Conservation (phyloP, 2,888 invertebrate species). For the Scrobipalpa costella region DNA sequence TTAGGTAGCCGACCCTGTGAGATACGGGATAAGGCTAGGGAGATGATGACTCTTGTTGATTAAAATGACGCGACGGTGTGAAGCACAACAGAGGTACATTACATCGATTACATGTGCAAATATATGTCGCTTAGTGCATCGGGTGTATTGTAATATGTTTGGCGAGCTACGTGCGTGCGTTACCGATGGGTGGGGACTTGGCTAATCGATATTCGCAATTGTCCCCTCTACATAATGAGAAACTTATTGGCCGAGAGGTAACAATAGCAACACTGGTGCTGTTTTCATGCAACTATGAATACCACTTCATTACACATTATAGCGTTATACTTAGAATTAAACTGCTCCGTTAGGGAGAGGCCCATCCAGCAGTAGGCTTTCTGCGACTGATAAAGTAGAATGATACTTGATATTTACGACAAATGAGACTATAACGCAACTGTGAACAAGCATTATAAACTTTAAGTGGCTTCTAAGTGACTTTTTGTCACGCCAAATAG, state of each 20-base stretch:
- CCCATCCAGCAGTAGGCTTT: background rate
- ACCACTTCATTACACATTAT: background rate
- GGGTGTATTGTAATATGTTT: conserved; percentile 34
- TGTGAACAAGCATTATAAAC: background rate
- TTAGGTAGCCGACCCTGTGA: too few species aligned
- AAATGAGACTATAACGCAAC: background rate
- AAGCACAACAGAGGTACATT: background rate
- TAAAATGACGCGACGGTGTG: background rate
- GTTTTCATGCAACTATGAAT: background rate
- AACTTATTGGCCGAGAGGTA: conserved; percentile 21
- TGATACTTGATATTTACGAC: background rate
- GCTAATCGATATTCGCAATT: conserved; percentile 62
- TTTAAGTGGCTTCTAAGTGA: background rate
- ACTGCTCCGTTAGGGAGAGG: too few species aligned
- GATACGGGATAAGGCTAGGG: too few species aligned
- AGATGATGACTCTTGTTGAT: background rate
- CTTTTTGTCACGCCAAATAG: background rate
- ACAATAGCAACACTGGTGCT: conserved; percentile 5
- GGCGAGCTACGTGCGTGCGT: conserved; percentile 41
- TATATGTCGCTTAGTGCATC: conserved; percentile 34
- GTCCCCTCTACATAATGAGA: conserved; percentile 42
- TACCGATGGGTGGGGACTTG: conserved; percentile 24
- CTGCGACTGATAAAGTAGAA: background rate
- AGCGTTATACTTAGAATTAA: background rate
- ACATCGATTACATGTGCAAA: conserved; percentile 35